These are phyloP conservation scores for Saxidomus purpurata DNA, from an alignment of 1,140 invertebrate genomes.

Conservation along the genomic window DNA sequence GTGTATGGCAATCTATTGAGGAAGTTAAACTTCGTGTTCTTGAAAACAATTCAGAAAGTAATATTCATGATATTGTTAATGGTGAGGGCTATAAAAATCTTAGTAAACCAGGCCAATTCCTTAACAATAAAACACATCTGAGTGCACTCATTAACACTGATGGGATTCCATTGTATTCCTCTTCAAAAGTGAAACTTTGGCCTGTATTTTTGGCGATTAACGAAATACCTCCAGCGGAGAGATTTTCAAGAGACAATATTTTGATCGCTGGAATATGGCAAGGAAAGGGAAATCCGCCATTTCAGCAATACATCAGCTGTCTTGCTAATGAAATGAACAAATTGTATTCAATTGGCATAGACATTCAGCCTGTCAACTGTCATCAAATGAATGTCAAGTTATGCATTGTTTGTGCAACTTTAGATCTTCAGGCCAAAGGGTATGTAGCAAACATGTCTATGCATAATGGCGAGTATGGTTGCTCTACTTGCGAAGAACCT, in stretches of 20 bases:
- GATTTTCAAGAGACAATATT: conserved; percentile 65
- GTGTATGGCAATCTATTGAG: too few relatives aligned
- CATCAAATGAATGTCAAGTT: not conserved
- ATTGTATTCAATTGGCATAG: conserved; percentile 31
- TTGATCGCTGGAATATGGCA: conserved; percentile 66
- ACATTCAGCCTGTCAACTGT: not conserved
- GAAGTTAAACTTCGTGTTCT: too few relatives aligned
- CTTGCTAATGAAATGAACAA: conserved; percentile 46
- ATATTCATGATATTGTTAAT: too few relatives aligned
- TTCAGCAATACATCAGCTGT: conserved; percentile 45
- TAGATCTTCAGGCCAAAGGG: conserved; percentile 35
- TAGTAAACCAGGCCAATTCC: too few relatives aligned
- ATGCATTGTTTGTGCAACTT: not conserved
- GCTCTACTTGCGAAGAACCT: conserved; percentile 55
- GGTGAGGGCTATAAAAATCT: too few relatives aligned
- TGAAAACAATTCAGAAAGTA: too few relatives aligned
- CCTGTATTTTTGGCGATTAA: conserved; percentile 67
- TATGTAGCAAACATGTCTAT: not conserved
- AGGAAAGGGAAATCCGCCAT: conserved; percentile 66
- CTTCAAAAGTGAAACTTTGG: conserved; percentile 66
- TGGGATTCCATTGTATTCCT: conserved; percentile 66
- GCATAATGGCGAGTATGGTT: conserved; percentile 18
- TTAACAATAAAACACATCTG: too few relatives aligned
- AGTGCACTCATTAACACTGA: conserved; percentile 74
- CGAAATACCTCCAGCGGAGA: conserved; percentile 36